A percentile compares a stretch with the other conserved stretches of the same genome.
Conservation (phyloP, 2,113 vertebrate species). For the Collichthys lucidus region DNA sequence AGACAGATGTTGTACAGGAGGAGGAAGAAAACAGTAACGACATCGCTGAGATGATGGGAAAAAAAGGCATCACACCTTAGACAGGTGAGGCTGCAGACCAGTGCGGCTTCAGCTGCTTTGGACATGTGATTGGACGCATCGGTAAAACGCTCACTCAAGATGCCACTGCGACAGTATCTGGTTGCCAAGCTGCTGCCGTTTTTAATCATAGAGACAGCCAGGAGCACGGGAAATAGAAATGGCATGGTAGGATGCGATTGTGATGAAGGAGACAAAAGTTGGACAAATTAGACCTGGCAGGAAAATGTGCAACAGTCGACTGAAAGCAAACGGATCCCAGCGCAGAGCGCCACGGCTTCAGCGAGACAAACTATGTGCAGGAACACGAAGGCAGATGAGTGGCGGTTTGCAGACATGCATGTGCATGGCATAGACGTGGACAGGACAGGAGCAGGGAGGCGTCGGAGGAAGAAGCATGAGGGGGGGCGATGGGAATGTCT, state of each 20-base stretch:
- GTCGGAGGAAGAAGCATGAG: constrained; percentile 25
- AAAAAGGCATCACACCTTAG: constrained; percentile 24
- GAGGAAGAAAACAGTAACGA: background rate
- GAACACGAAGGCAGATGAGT: constrained; percentile 23
- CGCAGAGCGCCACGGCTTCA: constrained; percentile 27
- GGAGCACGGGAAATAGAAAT: constrained; percentile 23
- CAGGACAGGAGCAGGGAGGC: constrained; percentile 30
- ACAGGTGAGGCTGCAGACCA: constrained; percentile 10
- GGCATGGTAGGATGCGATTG: constrained; percentile 12
- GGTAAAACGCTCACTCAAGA: constrained; percentile 5
- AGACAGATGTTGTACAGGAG: constrained; percentile 19
- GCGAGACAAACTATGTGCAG: constrained; percentile 40
- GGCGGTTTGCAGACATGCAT: constrained; percentile 21
- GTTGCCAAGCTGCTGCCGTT: constrained; percentile 9
- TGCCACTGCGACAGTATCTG: background rate
- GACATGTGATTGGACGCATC: constrained; percentile 23
- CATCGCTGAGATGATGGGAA: constrained; percentile 14
- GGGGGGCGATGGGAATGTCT: constrained; percentile 32
- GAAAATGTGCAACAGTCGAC: constrained; percentile 53
- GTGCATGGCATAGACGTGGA: constrained; percentile 37
- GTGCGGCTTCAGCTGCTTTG: background rate
- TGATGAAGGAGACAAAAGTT: constrained; percentile 40
- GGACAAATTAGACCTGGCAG: constrained; percentile 65
- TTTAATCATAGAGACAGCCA: constrained; percentile 1
- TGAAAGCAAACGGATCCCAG: constrained; percentile 32